Evolutionary conservation across 2,113 vertebrate species (phyloP).

Genomic region (Xenopus tropicalis): UCB_Xtro_10.0 CM004445.2:28123001-28123500

Average conservation of each 20-base stretch:
- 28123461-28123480: slow-evolving; percentile 54
- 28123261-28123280: slow-evolving; percentile 64
- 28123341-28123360: slow-evolving; percentile 62
- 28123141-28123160: slow-evolving; percentile 73
- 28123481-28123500: slow-evolving; percentile 62
- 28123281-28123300: slow-evolving; percentile 77
- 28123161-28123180: slow-evolving; percentile 56
- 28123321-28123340: slow-evolving; percentile 57
- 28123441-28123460: slow-evolving; percentile 56
- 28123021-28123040: slow-evolving; percentile 74
- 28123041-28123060: slow-evolving; percentile 79
- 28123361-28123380: slow-evolving; percentile 39
- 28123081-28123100: slow-evolving; percentile 83
- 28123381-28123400: slow-evolving; percentile 19
- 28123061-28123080: slow-evolving; percentile 74
- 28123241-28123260: slow-evolving; percentile 63
- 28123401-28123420: slow-evolving; percentile 54
- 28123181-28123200: slow-evolving; percentile 58
- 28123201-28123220: slow-evolving; percentile 48
- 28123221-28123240: slow-evolving; percentile 65
- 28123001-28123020: slow-evolving; percentile 75
- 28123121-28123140: slow-evolving; percentile 82
- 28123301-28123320: slow-evolving; percentile 67
- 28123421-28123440: slow-evolving; percentile 55
- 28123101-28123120: slow-evolving; percentile 84